Base-by-base conservation (phyloP, 2,113 vertebrate species). In the Oncorhynchus mykiss region DNA sequence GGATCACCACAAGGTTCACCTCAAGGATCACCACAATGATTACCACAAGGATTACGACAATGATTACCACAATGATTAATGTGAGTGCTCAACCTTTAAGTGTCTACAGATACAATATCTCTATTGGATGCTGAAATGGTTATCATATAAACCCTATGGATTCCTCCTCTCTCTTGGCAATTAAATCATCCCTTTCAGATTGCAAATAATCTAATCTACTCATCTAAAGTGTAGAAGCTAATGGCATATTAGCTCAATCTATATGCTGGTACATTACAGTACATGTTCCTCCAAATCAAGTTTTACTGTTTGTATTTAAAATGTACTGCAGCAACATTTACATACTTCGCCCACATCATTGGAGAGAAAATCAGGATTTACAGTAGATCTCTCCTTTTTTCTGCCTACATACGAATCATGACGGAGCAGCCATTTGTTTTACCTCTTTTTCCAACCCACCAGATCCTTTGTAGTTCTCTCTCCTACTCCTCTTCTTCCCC, bases 381-480 rank as follows among this genome's bases (percentile, higher is more conserved):
- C 24, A 13, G 34, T n/a, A 49, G 13, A 22, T 24, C 4, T 2
- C 11, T 20, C 31, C 29, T 14, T 4, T 25, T 9, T 48, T 14
- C 39, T 14, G 48, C 59, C 18, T 49, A 25, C 22, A 27, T 48
- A 34, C 5, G 5, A 18, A 39, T 39, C 13, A 24, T 29, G 57
- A 60, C 11, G 14, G 13, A 48, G 59, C 29, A 18, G 13, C 67
- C 69, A 64, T 59, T 54, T 34, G 62, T 67, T 70, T 20, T 25
- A 9, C 39, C 24, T n/a, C 54, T 72, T 20, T 60, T 71, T 69
- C 73, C 75, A 77, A 62, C 65, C 73, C 51, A 59, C 71, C 64
- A 20, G 49, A 66, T 73, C 62, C 73, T 86, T 74, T 83, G 74
- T 75, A 59, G 0, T 76, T 80, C 54, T 57, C 70, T 76, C 73